Evolutionary conservation across 2,113 vertebrate species (phyloP), one percentile per base, ranked within the genome.

Genomic region (Diglossa brunneiventris): DNA sequence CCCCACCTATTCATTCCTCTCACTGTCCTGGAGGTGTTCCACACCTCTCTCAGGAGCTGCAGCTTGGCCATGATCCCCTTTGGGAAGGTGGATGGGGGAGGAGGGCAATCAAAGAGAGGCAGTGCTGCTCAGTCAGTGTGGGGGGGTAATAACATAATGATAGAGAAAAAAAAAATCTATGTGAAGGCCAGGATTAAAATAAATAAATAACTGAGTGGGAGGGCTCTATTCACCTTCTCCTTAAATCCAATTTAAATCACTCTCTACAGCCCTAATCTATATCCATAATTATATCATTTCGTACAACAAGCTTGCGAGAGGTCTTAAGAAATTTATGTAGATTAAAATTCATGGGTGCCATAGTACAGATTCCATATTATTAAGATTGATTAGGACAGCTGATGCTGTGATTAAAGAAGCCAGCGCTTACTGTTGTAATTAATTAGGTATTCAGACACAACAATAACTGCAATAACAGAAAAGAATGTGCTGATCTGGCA

Each of bases 371-470:
- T 97, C 96, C 88, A 93, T 97, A 97, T 97, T 98, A 98, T 98
- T 97, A 97, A 98, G 97, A 98, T 97, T 97, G 97, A 98, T 98
- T 97, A 96, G 96, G 97, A 98, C 97, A 97, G 97, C 95, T 97
- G 97, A 97, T 96, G 96, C 94, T 96, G 95, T 97, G 97, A 98
- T 97, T 97, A 98, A 98, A 96, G 95, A 96, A 97, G 92, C 91
- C 86, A 87, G 96, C 87, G 13, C 97, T 97, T 97, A 97, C 97
- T 94, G 94, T 97, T 96, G 97, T 96, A 97, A 97, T 97, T 97
- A 97, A 98, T 98, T 98, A 98, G 95, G 95, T 96, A 97, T 97
- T 97, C 97, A 97, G 97, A 97, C 97, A 97, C 96, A 98, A 98
- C 97, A 98, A 97, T 97, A 97, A 97, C 95, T 87, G 88, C 95